Base-by-base conservation (phyloP, 30 jellyfish, hydroid and myxozoan species). In the Pelagia noctiluca region DNA sequence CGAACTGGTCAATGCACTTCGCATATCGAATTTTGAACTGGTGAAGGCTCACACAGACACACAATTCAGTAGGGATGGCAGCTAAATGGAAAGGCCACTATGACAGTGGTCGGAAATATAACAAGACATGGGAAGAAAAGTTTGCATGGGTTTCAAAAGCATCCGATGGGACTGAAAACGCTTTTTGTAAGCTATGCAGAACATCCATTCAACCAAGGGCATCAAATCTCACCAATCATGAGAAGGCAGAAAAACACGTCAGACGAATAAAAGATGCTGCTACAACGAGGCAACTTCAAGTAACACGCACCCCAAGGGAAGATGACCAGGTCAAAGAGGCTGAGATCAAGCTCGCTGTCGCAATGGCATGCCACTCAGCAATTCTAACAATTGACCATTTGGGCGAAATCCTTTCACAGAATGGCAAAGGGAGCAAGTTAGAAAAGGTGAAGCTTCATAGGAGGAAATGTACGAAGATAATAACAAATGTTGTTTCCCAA, bases 111-210 rank as follows among this genome's bases (percentile, higher is more conserved):
- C 88, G 87, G 54, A 33, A 82, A 37, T 69, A 82, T 29, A 30
- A 65, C 21, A 82, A 67, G 71, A 46, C 46, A 26, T 82, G 92
- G 92, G 79, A 84, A 53, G 83, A 23, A 3, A 84, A 84, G 90
- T 84, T 35, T 84, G 2, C 49, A 33, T 84, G 94, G 89, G 89
- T 71, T 49, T 63, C 54, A 60, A 71, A 50, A 65, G 90, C 72
- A 5, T 66, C 88, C 7, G 96, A 86, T 86, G 92, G 91, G n/a
- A 74, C 93, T 23, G 86, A 86, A 50, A 74, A 63, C 42, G 96
- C 92, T 16, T 76, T 50, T 64, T 86, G 96, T 63, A 86, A 86
- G 52, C 64, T 63, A 71, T 76, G 92, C 85, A 34, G 76, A 29
- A 25, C 84, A 16, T 50, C 85, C 35, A 76, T 86, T 23, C 77